These are phyloP conservation scores for Acanthopagrus latus DNA, from an alignment of 2,797 vertebrate species.

Conservation along the genomic window DNA sequence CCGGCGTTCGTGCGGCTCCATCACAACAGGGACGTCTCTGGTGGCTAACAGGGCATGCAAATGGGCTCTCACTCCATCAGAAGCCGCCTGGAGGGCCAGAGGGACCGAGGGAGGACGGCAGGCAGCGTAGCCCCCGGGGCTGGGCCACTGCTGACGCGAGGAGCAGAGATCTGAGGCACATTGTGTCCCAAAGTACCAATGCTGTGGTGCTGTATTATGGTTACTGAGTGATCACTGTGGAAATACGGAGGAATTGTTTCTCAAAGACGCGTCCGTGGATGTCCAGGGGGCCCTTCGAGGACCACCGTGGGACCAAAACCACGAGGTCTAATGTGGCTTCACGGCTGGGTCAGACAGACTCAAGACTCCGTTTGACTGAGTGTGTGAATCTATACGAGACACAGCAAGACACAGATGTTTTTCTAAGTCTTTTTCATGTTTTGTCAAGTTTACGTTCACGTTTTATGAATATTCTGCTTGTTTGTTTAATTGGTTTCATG, in stretches of 20 bases:
- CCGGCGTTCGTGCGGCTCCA: slow-evolving; percentile 26
- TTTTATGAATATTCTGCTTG: not conserved
- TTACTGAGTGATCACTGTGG: slow-evolving; percentile 23
- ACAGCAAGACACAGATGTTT: not conserved
- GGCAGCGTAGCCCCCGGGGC: slow-evolving; percentile 20
- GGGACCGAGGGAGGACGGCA: slow-evolving; percentile 8
- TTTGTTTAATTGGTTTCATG: not conserved
- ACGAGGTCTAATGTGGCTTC: not conserved
- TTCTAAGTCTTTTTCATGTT: not conserved
- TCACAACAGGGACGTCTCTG: slow-evolving; percentile 49
- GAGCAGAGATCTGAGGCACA: slow-evolving; percentile 24
- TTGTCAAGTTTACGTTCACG: not conserved
- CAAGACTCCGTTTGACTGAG: not conserved
- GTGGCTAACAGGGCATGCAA: slow-evolving; percentile 57
- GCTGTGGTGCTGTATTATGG: not conserved
- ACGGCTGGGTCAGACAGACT: not conserved
- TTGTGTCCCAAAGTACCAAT: not conserved
- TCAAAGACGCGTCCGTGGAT: not conserved
- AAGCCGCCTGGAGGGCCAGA: slow-evolving; percentile 28
- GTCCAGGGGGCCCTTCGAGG: not conserved
- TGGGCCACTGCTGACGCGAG: slow-evolving; percentile 22
- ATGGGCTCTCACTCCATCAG: slow-evolving; percentile 47
- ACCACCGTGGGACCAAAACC: not conserved
- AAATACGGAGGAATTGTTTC: not conserved
- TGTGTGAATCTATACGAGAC: not conserved